phyloP scores from a whole-genome alignment of 2,888 invertebrate species.

The Xestia ashworthii region DNA sequence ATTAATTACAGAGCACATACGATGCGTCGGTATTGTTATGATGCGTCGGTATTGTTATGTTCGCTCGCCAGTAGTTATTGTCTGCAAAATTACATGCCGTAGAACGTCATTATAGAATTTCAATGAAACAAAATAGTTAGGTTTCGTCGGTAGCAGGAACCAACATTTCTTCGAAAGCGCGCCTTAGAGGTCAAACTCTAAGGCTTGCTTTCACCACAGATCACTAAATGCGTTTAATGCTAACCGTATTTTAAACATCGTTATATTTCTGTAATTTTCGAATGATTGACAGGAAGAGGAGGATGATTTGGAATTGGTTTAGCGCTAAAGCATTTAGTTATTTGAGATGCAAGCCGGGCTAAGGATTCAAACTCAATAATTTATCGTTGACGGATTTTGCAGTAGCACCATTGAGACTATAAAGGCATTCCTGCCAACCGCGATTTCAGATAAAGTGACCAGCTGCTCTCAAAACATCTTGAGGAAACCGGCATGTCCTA shows the following conservation, averaged over 20 bases:
- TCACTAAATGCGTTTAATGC: background rate
- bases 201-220: background rate
- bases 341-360: background rate
- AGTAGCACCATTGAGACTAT: background rate
- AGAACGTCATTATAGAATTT: background rate
- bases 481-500: too few relatives aligned
- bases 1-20: background rate
- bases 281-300: background rate
- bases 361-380: constrained; percentile 19
- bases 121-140: background rate
- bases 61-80: background rate
- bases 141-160: background rate
- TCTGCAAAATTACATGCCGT: background rate
- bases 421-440: background rate
- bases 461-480: too few relatives aligned
- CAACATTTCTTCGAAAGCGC: constrained; percentile 14
- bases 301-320: background rate
- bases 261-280: background rate
- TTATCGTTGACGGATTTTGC: constrained; percentile 5
- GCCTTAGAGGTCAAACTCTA: constrained; percentile 5
- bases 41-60: too few relatives aligned
- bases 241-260: background rate
- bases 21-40: too few relatives aligned
- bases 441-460: background rate
- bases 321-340: background rate